These are phyloP conservation scores for Pelmatolapia mariae DNA, from an alignment of 2,113 vertebrate genomes.

Conservation along the genomic window DNA sequence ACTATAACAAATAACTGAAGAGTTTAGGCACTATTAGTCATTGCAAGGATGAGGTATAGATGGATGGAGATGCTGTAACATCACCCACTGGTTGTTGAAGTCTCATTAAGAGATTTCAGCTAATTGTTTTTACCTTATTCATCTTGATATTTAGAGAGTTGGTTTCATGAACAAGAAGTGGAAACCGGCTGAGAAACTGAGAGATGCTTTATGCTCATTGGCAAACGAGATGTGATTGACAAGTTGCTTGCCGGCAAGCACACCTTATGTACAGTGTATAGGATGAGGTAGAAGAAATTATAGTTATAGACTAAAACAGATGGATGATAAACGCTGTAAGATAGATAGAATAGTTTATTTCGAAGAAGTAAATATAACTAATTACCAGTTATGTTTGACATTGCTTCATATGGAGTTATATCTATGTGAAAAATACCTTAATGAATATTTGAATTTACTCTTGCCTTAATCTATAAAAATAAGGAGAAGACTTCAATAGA, in stretches of 20 bases:
- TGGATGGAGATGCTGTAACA: neutral
- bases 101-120: neutral
- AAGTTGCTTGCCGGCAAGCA: rapidly evolving
- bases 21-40: neutral
- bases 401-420: neutral
- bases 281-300: neutral
- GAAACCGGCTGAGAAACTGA: neutral
- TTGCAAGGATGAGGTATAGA: neutral
- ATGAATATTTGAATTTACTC: neutral
- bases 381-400: neutral
- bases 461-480: neutral
- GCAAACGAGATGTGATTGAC: neutral
- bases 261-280: neutral
- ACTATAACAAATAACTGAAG: neutral
- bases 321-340: neutral
- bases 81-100: neutral
- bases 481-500: neutral
- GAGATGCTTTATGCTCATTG: neutral
- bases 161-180: neutral
- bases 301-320: neutral
- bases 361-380: neutral
- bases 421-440: neutral
- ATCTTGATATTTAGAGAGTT: neutral
- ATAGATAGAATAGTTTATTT: neutral
- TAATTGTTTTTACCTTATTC: neutral